Evolutionary conservation across 2,113 vertebrate genomes (phyloP), one percentile per base, ranked within the genome.

Genomic region (Limanda limanda): DNA sequence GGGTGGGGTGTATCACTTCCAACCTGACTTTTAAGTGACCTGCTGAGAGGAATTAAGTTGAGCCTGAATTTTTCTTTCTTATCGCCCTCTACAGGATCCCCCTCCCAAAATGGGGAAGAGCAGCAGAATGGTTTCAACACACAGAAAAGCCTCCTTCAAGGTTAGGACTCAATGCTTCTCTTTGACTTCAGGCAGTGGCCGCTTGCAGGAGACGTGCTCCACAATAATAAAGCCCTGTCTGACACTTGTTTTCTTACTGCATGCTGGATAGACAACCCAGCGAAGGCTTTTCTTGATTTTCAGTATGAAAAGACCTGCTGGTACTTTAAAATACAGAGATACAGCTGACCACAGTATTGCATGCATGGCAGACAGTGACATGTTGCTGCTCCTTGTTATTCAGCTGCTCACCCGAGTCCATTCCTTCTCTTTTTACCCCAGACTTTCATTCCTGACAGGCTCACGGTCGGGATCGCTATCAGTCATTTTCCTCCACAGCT

Each of bases 131-230:
- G 92, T 64, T 92, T 92, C 73, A 91, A 79, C 73, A 67, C 91
- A 81, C 91, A 94, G 86, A 94, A 91, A 85, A 90, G 72, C 81
- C 92, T 93, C 76, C 87, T 94, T 59, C 92, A 93, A 91, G 93
- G 94, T 93, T 92, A 92, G 90, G 81, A 82, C 42, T 18, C 42
- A 80, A 35, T 71, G 70, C 65, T 76, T 82, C 78, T 83, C 61
- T 85, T 66, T 79, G 81, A 72, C 65, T 71, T 80, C 21, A 59
- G 78, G 57, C 78, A 66, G 79, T 24, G 35, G 56, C 71, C 48
- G 54, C 58, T 72, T 31, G 56, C 27, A 70, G 56, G 48, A 83
- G 78, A 85, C 57, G 40, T 79, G 51, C 86, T 81, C 48, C 80
- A 76, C 37, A 79, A 24, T 79, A 64, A 62, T 31, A 69, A 60